Percentiles rank a stretch among this genome's conserved stretches.
Evolutionary conservation across 2,888 invertebrate genomes (phyloP).

Genomic region (Amphipoea oculea): DNA sequence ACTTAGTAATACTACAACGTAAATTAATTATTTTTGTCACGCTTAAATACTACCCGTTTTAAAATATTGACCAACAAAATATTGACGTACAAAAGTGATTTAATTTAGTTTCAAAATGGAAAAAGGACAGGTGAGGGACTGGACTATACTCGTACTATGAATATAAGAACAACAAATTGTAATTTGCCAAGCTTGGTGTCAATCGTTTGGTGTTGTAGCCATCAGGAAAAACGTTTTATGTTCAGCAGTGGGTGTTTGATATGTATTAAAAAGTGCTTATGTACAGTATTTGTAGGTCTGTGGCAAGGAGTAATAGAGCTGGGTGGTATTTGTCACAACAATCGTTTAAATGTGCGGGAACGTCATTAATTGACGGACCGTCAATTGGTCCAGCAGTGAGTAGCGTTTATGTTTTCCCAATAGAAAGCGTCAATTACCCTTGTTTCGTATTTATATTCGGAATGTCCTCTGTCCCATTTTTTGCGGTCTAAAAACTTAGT

Average conservation of each 20-base stretch:
- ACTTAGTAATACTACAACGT: no score
- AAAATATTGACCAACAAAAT: no score
- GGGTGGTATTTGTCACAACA: slow-evolving; percentile 75
- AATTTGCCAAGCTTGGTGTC: neutral
- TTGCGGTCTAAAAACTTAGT: neutral
- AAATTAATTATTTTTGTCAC: no score
- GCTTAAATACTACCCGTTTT: no score
- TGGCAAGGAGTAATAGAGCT: slow-evolving; percentile 63
- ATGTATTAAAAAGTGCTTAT: slow-evolving; percentile 52
- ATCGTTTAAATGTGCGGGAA: slow-evolving; percentile 76
- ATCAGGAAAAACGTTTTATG: neutral
- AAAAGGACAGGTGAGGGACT: neutral
- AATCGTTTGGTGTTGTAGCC: no score
- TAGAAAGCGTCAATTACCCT: slow-evolving; percentile 36
- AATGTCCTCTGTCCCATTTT: neutral
- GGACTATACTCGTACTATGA: no score
- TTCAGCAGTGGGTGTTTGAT: neutral
- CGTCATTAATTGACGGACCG: slow-evolving; percentile 75
- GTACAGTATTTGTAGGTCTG: slow-evolving; percentile 60
- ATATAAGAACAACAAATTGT: neutral
- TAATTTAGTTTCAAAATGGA: neutral
- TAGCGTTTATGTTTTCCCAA: slow-evolving; percentile 52
- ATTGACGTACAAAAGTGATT: no score
- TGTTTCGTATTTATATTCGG: neutral
- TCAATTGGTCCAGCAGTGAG: slow-evolving; percentile 62